Conservation (phyloP, 2,797 vertebrate species). For the Pseudopleuronectes americanus region DNA sequence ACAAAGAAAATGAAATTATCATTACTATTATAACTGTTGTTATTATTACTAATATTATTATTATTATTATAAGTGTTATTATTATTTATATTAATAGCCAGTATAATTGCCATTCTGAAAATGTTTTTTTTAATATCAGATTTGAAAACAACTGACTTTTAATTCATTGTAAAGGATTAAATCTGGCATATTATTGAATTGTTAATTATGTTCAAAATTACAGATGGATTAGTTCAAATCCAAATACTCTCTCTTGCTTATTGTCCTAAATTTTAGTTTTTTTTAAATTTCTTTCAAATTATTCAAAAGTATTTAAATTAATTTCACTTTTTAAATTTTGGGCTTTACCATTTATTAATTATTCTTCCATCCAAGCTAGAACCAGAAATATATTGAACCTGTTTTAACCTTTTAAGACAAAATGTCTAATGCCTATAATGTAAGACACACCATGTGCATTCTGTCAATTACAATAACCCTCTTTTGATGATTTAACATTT, state of each 20-base stretch:
- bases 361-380: constrained; percentile 14
- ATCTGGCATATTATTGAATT: background rate
- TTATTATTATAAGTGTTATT: background rate
- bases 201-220: background rate
- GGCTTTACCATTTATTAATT: constrained; percentile 45
- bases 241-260: background rate
- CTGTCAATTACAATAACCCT: too few species aligned
- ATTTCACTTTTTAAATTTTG: too few species aligned
- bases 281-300: too few species aligned
- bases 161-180: constrained; percentile 43
- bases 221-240: constrained; percentile 1
- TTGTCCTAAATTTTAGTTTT: too few species aligned
- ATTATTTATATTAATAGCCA: background rate
- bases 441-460: too few species aligned
- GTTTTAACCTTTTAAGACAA: background rate
- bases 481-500: too few species aligned
- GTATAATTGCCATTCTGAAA: too few species aligned
- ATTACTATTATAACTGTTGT: constrained; percentile 35
- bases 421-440: too few species aligned
- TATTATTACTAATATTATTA: constrained; percentile 31
- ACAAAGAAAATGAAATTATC: constrained; percentile 1
- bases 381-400: background rate
- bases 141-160: background rate
- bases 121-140: background rate
- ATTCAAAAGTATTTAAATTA: background rate